Percentiles rank a stretch among this genome's conserved stretches.
These are phyloP conservation scores for Halichoeres trimaculatus DNA, from an alignment of 2,113 vertebrate genomes.

Conservation along the genomic window DNA sequence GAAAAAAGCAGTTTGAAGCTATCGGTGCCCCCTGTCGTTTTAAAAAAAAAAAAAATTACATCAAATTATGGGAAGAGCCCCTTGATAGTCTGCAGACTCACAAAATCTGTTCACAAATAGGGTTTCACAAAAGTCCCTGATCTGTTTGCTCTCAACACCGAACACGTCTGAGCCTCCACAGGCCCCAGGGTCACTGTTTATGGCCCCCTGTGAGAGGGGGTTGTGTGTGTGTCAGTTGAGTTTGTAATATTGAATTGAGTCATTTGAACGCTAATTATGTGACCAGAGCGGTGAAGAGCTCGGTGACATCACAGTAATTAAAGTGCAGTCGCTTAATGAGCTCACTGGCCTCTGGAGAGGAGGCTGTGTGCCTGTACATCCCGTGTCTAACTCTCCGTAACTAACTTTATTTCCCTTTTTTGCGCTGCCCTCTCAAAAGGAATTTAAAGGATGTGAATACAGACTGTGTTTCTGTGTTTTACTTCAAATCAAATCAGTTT, in stretches of 20 bases:
- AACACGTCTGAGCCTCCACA: not conserved
- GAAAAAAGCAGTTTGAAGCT: not conserved
- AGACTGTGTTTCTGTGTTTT: not conserved
- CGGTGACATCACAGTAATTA: slow-evolving; percentile 71
- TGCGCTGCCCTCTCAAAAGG: not conserved
- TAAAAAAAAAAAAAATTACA: not conserved
- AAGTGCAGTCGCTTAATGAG: slow-evolving; percentile 55
- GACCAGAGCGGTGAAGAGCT: slow-evolving; percentile 31
- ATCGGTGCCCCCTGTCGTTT: not conserved
- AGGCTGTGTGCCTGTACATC: slow-evolving; percentile 22
- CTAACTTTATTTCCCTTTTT: not conserved
- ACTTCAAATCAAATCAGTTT: not conserved
- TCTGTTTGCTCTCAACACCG: not conserved
- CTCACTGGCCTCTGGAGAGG: slow-evolving; percentile 22
- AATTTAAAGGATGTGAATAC: not conserved
- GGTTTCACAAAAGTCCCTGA: not conserved
- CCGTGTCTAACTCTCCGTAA: not conserved
- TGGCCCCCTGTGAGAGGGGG: not conserved
- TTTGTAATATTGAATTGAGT: slow-evolving; percentile 33
- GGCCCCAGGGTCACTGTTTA: not conserved
- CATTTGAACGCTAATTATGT: slow-evolving; percentile 52
- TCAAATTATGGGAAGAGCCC: not conserved
- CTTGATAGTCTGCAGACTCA: not conserved
- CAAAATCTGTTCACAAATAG: not conserved
- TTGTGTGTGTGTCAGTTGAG: not conserved